Base-by-base conservation (phyloP, 2,797 vertebrate genomes). In the Furcifer pardalis region DNA sequence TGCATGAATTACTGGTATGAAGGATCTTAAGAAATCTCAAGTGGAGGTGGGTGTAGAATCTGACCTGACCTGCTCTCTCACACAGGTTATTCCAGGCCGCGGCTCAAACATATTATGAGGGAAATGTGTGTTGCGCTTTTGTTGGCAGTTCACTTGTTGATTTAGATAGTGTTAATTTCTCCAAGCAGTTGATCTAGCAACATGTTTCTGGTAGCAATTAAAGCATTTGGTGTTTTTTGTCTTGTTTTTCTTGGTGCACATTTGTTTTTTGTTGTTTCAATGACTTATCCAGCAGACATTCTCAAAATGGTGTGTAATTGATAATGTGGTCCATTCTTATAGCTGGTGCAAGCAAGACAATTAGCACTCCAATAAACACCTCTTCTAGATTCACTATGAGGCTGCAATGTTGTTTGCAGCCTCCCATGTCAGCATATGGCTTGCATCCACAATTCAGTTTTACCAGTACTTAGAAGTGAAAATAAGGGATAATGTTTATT, bases 141-240 rank as follows among this genome's bases (percentile, higher is more conserved):
- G 15, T 85, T 90, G 83, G 78, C 82, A 76, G 40, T 1, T 0
- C 82, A 46, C 4, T 86, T 60, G 78, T 0, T 46, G 71, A 79
- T 85, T 81, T 32, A 90, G 86, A 86, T 79, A n/a, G 84, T 0
- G 9, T 79, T 82, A 84, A 84, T 84, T 90, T 93, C 83, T 83
- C 88, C 84, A 88, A 87, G 82, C 37, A 88, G 87, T 73, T 21
- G 46, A 76, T 69, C 74, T 84, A 77, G 65, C 52, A 52, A 1
- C 0, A 62, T 2, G 62, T 19, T 40, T 56, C 4, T 10, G 77
- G 27, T 19, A 59, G 32, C 42, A 76, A 27, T 85, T 52, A 87
- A 92, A 80, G 7, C 46, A 65, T 56, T 40, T 25, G 32, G 35
- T 5, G 35, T 9, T 42, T 68, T 19, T 65, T 69, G 35, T 9